These are phyloP conservation scores for Drosophila yakuba DNA, from an alignment of 1,140 invertebrate genomes.

Conservation along the genomic window DNA sequence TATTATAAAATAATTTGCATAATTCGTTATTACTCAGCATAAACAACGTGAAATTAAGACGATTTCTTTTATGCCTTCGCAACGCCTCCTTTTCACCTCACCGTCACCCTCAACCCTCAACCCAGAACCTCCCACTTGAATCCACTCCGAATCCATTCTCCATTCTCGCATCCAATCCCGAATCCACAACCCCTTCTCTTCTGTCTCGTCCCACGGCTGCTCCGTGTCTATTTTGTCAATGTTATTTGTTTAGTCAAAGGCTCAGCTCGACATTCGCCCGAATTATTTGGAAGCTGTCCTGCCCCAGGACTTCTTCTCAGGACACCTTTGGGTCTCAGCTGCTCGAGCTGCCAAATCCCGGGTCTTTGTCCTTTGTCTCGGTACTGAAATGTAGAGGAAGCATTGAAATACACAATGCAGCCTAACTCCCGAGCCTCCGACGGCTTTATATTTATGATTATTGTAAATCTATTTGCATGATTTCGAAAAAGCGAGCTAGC, in stretches of 20 bases:
- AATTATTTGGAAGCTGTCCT: slow-evolving; percentile 2
- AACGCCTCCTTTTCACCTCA: slow-evolving; percentile 34
- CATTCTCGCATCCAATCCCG: not conserved
- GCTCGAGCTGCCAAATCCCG: slow-evolving; percentile 29
- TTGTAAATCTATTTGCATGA: slow-evolving; percentile 77
- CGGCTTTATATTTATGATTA: slow-evolving; percentile 73
- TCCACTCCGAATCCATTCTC: slow-evolving; percentile 23
- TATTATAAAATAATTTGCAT: slow-evolving; percentile 84
- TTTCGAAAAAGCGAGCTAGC: slow-evolving; percentile 25
- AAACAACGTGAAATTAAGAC: slow-evolving; percentile 83
- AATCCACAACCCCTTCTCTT: not conserved
- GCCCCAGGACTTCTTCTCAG: slow-evolving; percentile 1
- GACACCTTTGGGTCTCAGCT: slow-evolving; percentile 37
- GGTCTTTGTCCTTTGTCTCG: slow-evolving; percentile 1
- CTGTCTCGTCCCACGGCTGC: not conserved
- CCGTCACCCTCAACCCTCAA: not conserved
- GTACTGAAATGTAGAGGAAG: not conserved
- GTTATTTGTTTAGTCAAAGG: slow-evolving; percentile 72
- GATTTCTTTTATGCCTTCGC: slow-evolving; percentile 67
- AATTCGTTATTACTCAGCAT: slow-evolving; percentile 84
- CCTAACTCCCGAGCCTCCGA: slow-evolving; percentile 43
- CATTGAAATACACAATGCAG: slow-evolving; percentile 2
- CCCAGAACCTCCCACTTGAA: slow-evolving; percentile 5
- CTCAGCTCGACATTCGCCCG: slow-evolving; percentile 36
- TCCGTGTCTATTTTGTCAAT: slow-evolving; percentile 74